These are phyloP conservation scores for Poeciliopsis occidentalis DNA, from an alignment of 2,113 vertebrate species.

Conservation along the genomic window DNA sequence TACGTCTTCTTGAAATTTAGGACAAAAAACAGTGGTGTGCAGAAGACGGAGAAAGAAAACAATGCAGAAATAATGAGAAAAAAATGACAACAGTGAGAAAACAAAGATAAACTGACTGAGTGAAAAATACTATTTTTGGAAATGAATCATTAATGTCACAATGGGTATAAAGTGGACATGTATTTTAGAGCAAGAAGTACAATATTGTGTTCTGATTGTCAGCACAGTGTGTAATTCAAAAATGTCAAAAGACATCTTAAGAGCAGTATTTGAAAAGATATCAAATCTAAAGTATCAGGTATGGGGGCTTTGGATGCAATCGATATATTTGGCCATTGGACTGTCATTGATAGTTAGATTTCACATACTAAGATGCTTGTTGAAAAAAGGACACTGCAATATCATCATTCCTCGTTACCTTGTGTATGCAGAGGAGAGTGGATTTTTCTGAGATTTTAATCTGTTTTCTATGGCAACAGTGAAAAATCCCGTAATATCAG, in stretches of 20 bases:
- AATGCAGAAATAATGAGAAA: slow-evolving; percentile 2
- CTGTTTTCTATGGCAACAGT: slow-evolving; percentile 40
- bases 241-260: background rate
- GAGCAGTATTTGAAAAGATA: background rate
- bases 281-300: background rate
- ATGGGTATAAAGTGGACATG: background rate
- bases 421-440: slow-evolving; percentile 2
- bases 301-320: background rate
- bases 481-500: slow-evolving; percentile 30
- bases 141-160: background rate
- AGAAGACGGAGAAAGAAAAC: background rate
- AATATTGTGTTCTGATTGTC: background rate
- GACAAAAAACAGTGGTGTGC: slow-evolving; percentile 2
- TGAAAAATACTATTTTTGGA: background rate
- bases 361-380: too few relatives aligned
- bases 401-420: too few relatives aligned
- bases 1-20: slow-evolving; percentile 18
- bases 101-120: background rate
- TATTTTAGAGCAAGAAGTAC: background rate
- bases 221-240: background rate
- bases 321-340: background rate
- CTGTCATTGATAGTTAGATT: too few relatives aligned
- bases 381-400: too few relatives aligned
- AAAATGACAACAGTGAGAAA: background rate
- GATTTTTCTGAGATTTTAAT: slow-evolving; percentile 12